Base-by-base conservation (phyloP, 1,140 invertebrate species). In the Camponotus pennsylvanicus region DNA sequence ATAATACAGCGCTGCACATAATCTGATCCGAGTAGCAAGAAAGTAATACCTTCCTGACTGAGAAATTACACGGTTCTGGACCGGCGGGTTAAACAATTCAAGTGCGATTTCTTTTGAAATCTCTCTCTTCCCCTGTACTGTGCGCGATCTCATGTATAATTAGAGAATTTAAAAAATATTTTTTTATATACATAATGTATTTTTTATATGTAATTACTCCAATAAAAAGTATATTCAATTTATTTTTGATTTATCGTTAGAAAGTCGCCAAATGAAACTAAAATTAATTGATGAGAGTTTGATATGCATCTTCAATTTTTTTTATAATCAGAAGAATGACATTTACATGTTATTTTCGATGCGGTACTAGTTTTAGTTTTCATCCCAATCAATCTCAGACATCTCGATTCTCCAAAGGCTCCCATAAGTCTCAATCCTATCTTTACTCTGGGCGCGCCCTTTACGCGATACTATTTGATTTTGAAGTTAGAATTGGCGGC, bases 11-110 rank as follows among this genome's bases (percentile, higher is more conserved):
- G 67, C 69, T 32, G 67, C 18, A 82, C 67, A 75, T 83, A 61
- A 75, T 83, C 79, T 73, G 79, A 83, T 71, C 69, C 69, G 79
- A 73, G 69, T 75, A 83, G 79, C 69, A 83, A 83, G 79, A 83
- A 83, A 83, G 69, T 83, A 83, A 83, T 83, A 73, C 69, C 42
- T 75, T 40, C 40, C 55, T 83, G 79, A 83, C 79, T 55, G 69
- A 83, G 69, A 83, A 83, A 83, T 83, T 83, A 83, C 9, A 83
- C 32, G 79, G 73, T 75, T 75, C 55, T 61, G 34, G 40, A 75
- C 18, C n/a, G 69, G 1, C 69, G 32, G 40, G 55, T 75, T 75
- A 83, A 83, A 83, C 69, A 83, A 83, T 73, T 73, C 69, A 63
- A 61, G 40, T 18, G 40, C 18, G 69, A 49, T 73, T 63, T 83